A percentile compares a stretch with the other conserved stretches of the same genome.
Evolutionary conservation across 1,140 invertebrate species (phyloP).

Genomic region (Bombus sibiricus): DNA sequence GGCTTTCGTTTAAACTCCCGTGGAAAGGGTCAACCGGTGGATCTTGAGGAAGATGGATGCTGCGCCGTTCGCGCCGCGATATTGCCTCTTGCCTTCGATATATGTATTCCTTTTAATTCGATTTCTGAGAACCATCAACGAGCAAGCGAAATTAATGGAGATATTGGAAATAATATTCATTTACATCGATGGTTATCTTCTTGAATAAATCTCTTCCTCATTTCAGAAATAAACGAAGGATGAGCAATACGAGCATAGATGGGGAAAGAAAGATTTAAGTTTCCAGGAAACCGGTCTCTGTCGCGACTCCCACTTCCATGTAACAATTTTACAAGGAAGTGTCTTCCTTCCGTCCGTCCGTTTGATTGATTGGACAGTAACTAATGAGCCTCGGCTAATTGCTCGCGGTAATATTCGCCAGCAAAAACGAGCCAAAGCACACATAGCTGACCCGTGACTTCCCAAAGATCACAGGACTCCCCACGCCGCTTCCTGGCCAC

Average conservation of each 20-base stretch:
- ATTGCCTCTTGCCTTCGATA: conserved; percentile 15
- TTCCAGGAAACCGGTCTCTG: conserved; percentile 18
- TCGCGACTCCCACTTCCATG: conserved; percentile 12
- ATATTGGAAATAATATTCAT: not conserved
- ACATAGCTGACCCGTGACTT: conserved; percentile 73
- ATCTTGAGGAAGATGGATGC: conserved; percentile 72
- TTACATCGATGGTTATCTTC: not conserved
- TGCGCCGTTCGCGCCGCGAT: conserved; percentile 50
- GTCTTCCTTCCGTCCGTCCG: conserved; percentile 41
- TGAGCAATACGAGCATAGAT: not conserved
- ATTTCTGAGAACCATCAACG: not conserved
- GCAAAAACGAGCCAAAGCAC: conserved; percentile 74
- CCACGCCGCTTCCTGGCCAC: conserved; percentile 74
- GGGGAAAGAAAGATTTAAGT: not conserved
- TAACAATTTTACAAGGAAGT: conserved; percentile 53
- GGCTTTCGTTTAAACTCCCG: conserved; percentile 67
- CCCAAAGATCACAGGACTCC: conserved; percentile 75
- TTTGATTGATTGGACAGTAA: conserved; percentile 75
- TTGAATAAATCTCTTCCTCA: too few species aligned
- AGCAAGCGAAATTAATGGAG: not conserved
- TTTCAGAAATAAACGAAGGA: not conserved
- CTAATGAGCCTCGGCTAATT: conserved; percentile 76
- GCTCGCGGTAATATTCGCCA: conserved; percentile 70
- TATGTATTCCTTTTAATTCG: not conserved
- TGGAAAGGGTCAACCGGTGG: conserved; percentile 67